These are phyloP conservation scores for Potamilus streckersoni DNA, from an alignment of 1,140 invertebrate species.

Conservation along the genomic window DNA sequence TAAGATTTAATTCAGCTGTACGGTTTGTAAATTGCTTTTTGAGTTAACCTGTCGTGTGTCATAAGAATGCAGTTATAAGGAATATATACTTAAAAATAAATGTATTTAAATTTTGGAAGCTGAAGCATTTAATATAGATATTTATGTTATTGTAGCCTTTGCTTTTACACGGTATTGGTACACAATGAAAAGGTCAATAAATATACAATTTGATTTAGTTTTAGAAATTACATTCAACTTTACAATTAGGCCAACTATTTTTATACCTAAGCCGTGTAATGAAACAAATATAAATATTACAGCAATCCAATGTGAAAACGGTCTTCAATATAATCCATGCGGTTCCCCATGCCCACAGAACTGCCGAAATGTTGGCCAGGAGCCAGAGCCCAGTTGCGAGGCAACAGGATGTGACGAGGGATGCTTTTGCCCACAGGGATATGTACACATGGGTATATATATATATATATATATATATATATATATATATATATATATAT, in stretches of 20 bases:
- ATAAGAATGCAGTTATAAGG: too few relatives aligned
- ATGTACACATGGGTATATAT: background rate
- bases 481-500: too few relatives aligned
- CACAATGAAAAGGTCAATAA: background rate
- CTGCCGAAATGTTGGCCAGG: background rate
- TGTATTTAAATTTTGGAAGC: too few relatives aligned
- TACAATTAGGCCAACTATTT: background rate
- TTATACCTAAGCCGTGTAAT: too few relatives aligned
- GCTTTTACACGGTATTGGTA: background rate
- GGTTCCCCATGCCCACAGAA: background rate
- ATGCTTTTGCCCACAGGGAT: too few relatives aligned
- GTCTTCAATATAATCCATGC: background rate
- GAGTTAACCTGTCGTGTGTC: too few relatives aligned
- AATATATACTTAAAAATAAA: too few relatives aligned
- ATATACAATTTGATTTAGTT: background rate
- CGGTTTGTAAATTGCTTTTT: too few relatives aligned
- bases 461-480: too few relatives aligned
- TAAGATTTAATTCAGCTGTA: too few relatives aligned
- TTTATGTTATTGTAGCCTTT: background rate
- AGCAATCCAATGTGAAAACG: background rate
- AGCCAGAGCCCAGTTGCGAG: background rate
- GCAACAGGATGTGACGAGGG: too few relatives aligned
- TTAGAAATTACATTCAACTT: constrained; percentile 3
- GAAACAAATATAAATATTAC: constrained; percentile 53
- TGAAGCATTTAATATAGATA: too few relatives aligned